Base-by-base conservation (phyloP, 2,797 vertebrate species). In the Podarcis lilfordi region DNA sequence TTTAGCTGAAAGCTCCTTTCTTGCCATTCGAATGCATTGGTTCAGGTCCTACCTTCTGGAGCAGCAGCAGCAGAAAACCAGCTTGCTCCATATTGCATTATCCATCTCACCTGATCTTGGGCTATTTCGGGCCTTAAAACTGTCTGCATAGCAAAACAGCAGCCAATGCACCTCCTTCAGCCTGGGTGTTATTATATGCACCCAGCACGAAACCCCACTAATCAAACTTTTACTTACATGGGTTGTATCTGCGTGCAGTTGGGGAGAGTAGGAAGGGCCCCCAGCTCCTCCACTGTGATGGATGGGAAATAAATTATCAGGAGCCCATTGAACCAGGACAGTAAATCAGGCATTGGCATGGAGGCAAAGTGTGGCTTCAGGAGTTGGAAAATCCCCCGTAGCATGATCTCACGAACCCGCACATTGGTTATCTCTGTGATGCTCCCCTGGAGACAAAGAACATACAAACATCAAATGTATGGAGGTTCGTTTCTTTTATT, bases 301-400 rank as follows among this genome's bases (percentile, higher is more conserved):
- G 91, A 93, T 55, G 92, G 75, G 17, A 91, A 77, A 17, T 89
- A 91, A 5, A 91, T 61, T 55, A 88, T 66, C 85, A 93, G 85
- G 1, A 85, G 79, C 61, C 91, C 90, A 35, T 76, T 45, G 72
- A 93, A 93, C 82, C 89, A 92, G 5, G 5, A 68, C 59, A 50
- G 35, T 21, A 92, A 64, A 27, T 93, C 93, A 55, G 21, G 43
- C 23, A 2, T 27, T 10, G 21, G 50, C 55, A 86, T 64, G 17
- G 37, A 68, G 37, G 43, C 7, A 32, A 91, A 91, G n/a, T 59
- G 59, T 40, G 25, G 40, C 32, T 69, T 82, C 80, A 94, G 45
- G 43, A 84, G 45, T 72, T 64, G 82, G 89, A 92, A 91, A 45
- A 93, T 68, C 2, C 85, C 87, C 43, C 86, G 69, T 50, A 94